Base-by-base conservation (phyloP, 2,888 invertebrate genomes). In the Galeruca laticollis region DNA sequence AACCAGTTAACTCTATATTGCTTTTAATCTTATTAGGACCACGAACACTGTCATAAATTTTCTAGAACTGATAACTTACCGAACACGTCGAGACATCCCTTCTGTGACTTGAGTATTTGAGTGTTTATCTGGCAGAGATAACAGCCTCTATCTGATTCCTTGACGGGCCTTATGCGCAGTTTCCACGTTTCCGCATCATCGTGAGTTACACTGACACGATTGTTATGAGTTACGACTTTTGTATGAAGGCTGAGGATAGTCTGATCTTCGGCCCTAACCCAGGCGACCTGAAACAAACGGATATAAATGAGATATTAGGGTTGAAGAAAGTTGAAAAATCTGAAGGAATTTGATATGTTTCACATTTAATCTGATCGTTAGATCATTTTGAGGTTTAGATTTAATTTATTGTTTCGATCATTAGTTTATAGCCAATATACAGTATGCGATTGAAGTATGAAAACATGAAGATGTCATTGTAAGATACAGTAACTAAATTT, bases 41-140 rank as follows among this genome's bases (percentile, higher is more conserved):
- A 31, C 31, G 15, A 8, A 26, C 26, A 54, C 26, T 54, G 54
- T n/a, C 31, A 11, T 54, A 54, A 54, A 54, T 54, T 54, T 54
- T 9, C 26, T n/a, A 54, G 31, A 35, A 33, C 56, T 57, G 56
- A 35, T 57, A 33, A 65, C 90, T 89, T 84, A 96, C 96, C 94
- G 82, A 93, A 93, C 20, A 96, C 95, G 83, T 95, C 95, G 70
- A 96, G 90, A 82, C 96, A 96, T 9, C 95, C 95, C 67, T 94
- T 89, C 86, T 94, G 93, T 83, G 93, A 94, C 86, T 92, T 95
- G 93, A 96, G 94, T 65, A 91, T 90, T 72, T 91, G 93, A 1
- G 95, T 95, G 87, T 96, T 96, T 81, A 96, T 94, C 88, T 96
- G 95, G 82, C 96, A 96, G 93, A 95, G 94, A 86, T 96, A 96